Base-by-base conservation (phyloP, 2,888 invertebrate genomes). In the Ophioninae sp. region DNA sequence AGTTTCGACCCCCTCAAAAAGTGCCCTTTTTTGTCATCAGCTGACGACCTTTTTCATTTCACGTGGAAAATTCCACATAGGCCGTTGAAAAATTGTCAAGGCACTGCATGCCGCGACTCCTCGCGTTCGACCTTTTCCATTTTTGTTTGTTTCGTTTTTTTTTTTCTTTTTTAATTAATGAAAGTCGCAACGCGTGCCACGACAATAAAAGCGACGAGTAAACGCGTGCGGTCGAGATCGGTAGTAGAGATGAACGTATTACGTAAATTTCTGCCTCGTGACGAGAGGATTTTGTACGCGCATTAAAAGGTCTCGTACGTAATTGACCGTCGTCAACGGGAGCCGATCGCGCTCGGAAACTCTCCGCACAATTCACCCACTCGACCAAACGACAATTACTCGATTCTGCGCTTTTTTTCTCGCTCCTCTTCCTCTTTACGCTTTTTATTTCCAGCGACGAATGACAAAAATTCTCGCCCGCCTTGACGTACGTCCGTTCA, bases 281-380 rank as follows among this genome's bases (percentile, higher is more conserved):
- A 72, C 56, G 69, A 74, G 74, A 65, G 17, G 51, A 51, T 51
- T 75, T 75, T 59, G 69, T 71, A 78, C 75, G 51, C 51, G 51
- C 3, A 51, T 78, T 61, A 77, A 79, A 77, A 78, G 76, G 74
- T 83, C 81, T 81, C 71, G 63, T 59, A 39, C 51, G 72, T 79
- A 78, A 78, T 81, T 74, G 78, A 81, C 65, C 65, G 78, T 83
- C 63, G 78, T 75, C 78, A 67, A 81, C 74, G 10, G 51, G 13
- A 17, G 51, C 63, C 59, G 58, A 64, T 73, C 41, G 67, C 56
- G 41, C 30, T 58, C 64, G 22, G 59, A 74, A 30, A 77, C 58
- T 39, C 77, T 76, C 77, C 58, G 65, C 75, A 76, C 56, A 41
- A 30, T 59, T 69, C 64, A 68, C 59, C 30, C n/a, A 20, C 41